A percentile compares a stretch with the other conserved stretches of the same genome.
phyloP scores from a whole-genome alignment of 2,113 vertebrate genomes.

The Perognathus longimembris region DNA sequence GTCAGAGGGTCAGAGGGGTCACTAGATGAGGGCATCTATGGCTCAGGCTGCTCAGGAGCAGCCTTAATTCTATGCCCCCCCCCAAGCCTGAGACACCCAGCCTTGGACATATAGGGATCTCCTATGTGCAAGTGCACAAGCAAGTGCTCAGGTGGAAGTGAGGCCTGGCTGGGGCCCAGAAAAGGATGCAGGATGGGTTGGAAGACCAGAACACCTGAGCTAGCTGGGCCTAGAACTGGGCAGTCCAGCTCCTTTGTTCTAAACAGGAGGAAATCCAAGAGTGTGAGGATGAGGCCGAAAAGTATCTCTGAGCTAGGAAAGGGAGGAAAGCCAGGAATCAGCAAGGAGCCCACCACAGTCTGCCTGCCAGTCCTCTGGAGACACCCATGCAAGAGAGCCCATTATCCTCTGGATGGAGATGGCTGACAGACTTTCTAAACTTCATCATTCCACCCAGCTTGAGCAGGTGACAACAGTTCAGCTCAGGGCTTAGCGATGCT shows the following conservation, averaged over 20 bases:
- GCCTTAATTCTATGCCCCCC: neutral
- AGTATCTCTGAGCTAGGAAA: neutral
- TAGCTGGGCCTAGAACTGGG: neutral
- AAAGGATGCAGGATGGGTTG: neutral
- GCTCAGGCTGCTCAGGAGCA: neutral
- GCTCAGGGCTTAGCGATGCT: neutral
- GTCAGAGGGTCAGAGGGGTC: neutral
- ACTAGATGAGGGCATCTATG: accelerated
- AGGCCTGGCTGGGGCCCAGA: neutral
- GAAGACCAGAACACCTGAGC: neutral
- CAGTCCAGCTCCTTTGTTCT: neutral
- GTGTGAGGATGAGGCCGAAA: neutral
- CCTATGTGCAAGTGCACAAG: too few species aligned
- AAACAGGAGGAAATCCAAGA: neutral
- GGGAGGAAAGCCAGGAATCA: neutral
- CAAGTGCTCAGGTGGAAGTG: accelerated
- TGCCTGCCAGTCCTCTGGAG: neutral
- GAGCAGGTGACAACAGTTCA: neutral
- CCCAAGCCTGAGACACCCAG: neutral
- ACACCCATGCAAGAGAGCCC: accelerated
- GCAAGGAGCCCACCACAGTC: neutral
- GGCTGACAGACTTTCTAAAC: neutral
- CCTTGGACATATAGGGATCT: neutral
- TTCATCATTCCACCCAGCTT: neutral
- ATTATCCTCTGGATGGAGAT: neutral